These are phyloP conservation scores for Cephus pulcher DNA, from an alignment of 2,888 invertebrate genomes.

Conservation along the genomic window DNA sequence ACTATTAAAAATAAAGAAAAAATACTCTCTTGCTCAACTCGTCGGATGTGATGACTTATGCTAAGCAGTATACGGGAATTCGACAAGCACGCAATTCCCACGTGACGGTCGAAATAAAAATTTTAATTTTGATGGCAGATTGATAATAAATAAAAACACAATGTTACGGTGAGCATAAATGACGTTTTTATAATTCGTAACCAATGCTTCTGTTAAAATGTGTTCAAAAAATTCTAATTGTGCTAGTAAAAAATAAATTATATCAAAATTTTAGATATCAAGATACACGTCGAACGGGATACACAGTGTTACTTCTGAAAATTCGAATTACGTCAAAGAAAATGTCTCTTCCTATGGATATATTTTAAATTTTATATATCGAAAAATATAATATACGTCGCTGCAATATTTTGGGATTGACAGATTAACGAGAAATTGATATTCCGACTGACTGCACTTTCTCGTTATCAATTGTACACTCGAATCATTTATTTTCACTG, in stretches of 20 bases:
- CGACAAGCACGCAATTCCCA: background rate
- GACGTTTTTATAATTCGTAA: too few relatives aligned
- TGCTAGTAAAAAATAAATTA: too few relatives aligned
- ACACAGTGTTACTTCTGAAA: background rate
- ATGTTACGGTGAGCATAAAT: background rate
- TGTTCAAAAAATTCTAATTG: too few relatives aligned
- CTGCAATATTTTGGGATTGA: background rate
- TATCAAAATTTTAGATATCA: too few relatives aligned
- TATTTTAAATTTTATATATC: background rate
- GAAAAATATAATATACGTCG: background rate
- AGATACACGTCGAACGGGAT: background rate
- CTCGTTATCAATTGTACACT: background rate
- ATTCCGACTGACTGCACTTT: background rate
- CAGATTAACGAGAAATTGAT: background rate
- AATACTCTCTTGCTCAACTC: background rate
- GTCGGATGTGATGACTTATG: background rate
- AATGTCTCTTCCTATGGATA: background rate
- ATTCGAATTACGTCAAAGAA: background rate
- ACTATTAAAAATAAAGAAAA: background rate
- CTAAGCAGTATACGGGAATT: background rate
- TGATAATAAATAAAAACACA: background rate
- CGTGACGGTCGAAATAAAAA: background rate
- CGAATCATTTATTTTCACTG: background rate
- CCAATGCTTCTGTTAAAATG: too few relatives aligned
- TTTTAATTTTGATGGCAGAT: background rate